Percentiles rank a stretch among this genome's conserved stretches.
Conservation (phyloP, 2,113 vertebrate species). For the Hyaena hyaena region DNA sequence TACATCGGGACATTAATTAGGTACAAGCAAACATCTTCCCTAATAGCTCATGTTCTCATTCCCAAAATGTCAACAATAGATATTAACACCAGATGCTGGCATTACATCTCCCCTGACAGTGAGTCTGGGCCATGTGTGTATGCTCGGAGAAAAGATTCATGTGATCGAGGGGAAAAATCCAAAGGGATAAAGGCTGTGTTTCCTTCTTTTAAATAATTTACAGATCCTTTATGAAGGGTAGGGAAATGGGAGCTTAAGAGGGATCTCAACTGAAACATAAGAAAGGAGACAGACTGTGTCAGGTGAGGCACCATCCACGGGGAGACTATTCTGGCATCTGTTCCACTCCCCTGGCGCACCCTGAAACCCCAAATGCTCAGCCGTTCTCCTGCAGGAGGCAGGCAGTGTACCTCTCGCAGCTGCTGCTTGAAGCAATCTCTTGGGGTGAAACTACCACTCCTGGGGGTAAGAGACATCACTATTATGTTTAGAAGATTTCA, state of each 20-base stretch:
- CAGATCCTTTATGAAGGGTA: constrained; percentile 17
- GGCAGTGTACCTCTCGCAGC: not conserved
- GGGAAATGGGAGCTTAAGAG: not conserved
- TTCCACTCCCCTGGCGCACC: too few species aligned
- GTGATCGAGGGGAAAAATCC: constrained; percentile 51
- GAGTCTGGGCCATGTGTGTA: constrained; percentile 65
- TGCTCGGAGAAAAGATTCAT: constrained; percentile 74
- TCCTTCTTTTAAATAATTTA: constrained; percentile 72
- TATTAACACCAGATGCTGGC: constrained; percentile 90
- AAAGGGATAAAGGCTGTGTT: constrained; percentile 64
- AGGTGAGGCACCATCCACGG: not conserved
- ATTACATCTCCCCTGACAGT: constrained; percentile 79
- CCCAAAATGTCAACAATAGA: constrained; percentile 90
- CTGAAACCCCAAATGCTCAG: not conserved
- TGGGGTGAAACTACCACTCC: not conserved
- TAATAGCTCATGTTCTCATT: constrained; percentile 89
- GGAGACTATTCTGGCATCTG: rapidly evolving
- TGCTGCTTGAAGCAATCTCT: not conserved
- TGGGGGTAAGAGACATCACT: not conserved
- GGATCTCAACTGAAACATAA: not conserved
- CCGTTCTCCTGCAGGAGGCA: too few species aligned
- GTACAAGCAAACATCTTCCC: constrained; percentile 90
- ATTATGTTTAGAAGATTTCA: not conserved
- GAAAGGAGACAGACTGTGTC: not conserved
- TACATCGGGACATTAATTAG: constrained; percentile 90